Evolutionary conservation across 2,888 invertebrate genomes (phyloP), one percentile per base, ranked within the genome.

Genomic region (Plusia festucae): DNA sequence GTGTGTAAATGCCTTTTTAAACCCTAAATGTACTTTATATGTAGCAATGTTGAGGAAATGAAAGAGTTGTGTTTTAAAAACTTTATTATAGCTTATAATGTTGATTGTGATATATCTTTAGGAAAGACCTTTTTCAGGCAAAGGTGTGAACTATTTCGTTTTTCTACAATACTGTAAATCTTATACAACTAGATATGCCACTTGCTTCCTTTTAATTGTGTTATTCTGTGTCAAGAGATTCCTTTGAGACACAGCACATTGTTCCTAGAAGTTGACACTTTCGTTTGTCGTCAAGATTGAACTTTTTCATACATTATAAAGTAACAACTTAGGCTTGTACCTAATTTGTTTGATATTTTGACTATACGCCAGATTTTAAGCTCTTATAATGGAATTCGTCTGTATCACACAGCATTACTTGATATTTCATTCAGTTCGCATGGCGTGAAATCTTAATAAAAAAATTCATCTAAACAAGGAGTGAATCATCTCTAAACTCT

Each of bases 21-120:
- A 16, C 30, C 49, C 46, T 22, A 61, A 76, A 73, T 76, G 76
- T 69, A 51, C 60, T 76, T 76, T 76, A 61, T 69, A 22, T 69
- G 76, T 73, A 24, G 73, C 65, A 63, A 69, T 44, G 62, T 72
- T 54, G 24, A 40, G 52, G 27, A 75, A 62, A 62, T 65, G 59
- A 73, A 72, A 69, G 59, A 46, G 58, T 60, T 64, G 20, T 15
- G 22, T 27, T 60, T 57, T 32, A 22, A 53, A 52, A 46, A 69
- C 60, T 51, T 59, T n/a, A 24, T 3, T 59, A n/a, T 15, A 54
- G 52, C 18, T 65, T 30, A 40, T 64, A 15, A 15, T 9, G 32
- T 54, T 70, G 27, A 62, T 60, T 70, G 34, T 70, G 30, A 74
- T 70, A 16, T 65, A 61, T 40, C n/a, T 44, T 49, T 30, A 44